Evolutionary conservation across 2,888 invertebrate species (phyloP).

Genomic region (Amitus sp.): DNA sequence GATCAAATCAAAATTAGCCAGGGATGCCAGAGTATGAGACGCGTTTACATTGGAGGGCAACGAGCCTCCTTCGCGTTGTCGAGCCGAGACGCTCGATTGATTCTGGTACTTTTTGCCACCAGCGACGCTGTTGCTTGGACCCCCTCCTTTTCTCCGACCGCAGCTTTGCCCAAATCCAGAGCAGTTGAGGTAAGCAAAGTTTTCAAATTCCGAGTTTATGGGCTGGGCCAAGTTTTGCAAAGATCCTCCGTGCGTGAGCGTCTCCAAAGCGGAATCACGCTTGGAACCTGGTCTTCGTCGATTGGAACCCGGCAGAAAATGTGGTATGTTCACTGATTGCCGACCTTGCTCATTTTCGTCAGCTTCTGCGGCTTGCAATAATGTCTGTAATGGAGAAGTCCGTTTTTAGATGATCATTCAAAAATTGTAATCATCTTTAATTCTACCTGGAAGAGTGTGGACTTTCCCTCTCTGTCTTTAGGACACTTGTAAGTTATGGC

Average conservation of each 20-base stretch:
- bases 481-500: conserved; percentile 86
- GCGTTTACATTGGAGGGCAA: conserved; percentile 71
- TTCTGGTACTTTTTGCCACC: conserved; percentile 55
- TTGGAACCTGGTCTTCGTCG: conserved; percentile 64
- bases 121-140: too few species aligned
- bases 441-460: conserved; percentile 84
- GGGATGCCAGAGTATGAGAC: conserved; percentile 61
- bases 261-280: conserved; percentile 67
- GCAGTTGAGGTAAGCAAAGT: conserved; percentile 57
- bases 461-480: conserved; percentile 86
- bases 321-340: conserved; percentile 60
- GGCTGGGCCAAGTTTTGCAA: conserved; percentile 70
- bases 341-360: conserved; percentile 71
- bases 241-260: conserved; percentile 70
- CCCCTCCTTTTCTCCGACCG: conserved; percentile 57
- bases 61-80: conserved; percentile 75
- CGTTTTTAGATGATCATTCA: too few species aligned
- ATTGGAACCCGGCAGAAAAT: conserved; percentile 60
- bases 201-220: conserved; percentile 60
- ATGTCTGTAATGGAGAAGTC: too few species aligned
- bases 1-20: conserved; percentile 58
- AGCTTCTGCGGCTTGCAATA: conserved; percentile 81
- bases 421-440: too few species aligned
- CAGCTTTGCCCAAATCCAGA: conserved; percentile 59
- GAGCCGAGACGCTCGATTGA: conserved; percentile 63